Conservation (phyloP, 2,888 invertebrate species). For the Abscondita cerata region DNA sequence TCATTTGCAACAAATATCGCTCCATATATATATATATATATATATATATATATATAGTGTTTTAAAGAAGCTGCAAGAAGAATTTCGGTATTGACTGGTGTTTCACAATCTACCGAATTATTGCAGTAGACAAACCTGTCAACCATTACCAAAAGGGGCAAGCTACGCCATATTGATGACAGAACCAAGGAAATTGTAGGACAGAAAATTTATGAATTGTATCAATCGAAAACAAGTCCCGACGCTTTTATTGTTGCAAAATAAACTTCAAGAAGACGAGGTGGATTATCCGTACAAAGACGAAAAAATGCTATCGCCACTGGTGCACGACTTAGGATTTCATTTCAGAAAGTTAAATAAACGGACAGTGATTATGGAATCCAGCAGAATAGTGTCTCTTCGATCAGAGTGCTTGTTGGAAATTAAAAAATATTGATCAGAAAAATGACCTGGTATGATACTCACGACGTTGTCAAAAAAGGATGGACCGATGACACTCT, state of each 20-base stretch:
- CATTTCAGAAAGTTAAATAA: constrained; percentile 13
- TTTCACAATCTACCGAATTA: not conserved
- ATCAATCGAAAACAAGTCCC: constrained; percentile 36
- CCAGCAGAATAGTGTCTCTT: constrained; percentile 4
- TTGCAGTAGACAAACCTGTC: not conserved
- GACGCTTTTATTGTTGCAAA: constrained; percentile 9
- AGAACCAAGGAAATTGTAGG: not conserved
- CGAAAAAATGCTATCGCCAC: constrained; percentile 15
- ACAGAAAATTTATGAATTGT: constrained; percentile 17
- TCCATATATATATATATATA: too few species aligned
- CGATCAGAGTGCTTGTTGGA: not conserved
- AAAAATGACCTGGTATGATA: constrained; percentile 35
- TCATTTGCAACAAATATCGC: not conserved
- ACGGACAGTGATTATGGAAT: constrained; percentile 2
- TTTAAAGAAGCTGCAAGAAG: not conserved
- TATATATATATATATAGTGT: not conserved
- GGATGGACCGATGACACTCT: constrained; percentile 33
- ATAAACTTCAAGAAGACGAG: not conserved
- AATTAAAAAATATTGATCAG: constrained; percentile 9
- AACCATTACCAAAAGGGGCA: constrained; percentile 37
- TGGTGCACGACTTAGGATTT: not conserved
- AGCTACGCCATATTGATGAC: constrained; percentile 37
- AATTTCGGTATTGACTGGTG: not conserved
- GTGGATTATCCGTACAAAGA: constrained; percentile 1
- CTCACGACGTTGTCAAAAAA: constrained; percentile 35